These are phyloP conservation scores for Agrochola macilenta DNA, from an alignment of 2,888 invertebrate genomes.

Conservation along the genomic window DNA sequence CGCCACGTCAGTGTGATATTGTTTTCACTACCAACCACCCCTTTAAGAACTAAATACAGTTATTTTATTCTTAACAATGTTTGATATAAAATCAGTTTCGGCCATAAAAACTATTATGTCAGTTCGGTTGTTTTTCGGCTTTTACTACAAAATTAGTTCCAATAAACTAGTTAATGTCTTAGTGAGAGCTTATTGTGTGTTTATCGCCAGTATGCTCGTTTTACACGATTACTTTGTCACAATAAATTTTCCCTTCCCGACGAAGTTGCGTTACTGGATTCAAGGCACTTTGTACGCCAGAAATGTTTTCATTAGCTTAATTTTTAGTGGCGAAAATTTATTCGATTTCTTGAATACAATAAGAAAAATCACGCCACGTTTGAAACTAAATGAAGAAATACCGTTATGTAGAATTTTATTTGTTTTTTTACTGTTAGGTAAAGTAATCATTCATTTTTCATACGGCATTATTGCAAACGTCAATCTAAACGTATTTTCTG, in stretches of 20 bases:
- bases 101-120: constrained; percentile 10
- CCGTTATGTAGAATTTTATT: not conserved
- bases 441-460: accelerated
- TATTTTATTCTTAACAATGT: not conserved
- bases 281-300: not conserved
- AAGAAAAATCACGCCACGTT: not conserved
- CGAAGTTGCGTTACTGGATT: accelerated
- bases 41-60: not conserved
- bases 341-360: not conserved
- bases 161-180: not conserved
- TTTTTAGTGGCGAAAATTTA: constrained; percentile 16
- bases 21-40: not conserved
- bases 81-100: not conserved
- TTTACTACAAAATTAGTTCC: constrained; percentile 7
- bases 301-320: not conserved
- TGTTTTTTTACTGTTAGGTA: not conserved
- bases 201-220: not conserved
- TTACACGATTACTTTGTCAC: accelerated
- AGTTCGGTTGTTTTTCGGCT: constrained; percentile 1
- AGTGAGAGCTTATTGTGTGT: constrained; percentile 10
- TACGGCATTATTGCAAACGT: accelerated
- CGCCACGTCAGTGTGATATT: constrained; percentile 8
- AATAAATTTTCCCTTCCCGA: accelerated
- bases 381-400: not conserved
- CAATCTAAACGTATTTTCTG: not conserved